These are phyloP conservation scores for Melozone crissalis DNA, from an alignment of 2,113 vertebrate species.

Conservation along the genomic window DNA sequence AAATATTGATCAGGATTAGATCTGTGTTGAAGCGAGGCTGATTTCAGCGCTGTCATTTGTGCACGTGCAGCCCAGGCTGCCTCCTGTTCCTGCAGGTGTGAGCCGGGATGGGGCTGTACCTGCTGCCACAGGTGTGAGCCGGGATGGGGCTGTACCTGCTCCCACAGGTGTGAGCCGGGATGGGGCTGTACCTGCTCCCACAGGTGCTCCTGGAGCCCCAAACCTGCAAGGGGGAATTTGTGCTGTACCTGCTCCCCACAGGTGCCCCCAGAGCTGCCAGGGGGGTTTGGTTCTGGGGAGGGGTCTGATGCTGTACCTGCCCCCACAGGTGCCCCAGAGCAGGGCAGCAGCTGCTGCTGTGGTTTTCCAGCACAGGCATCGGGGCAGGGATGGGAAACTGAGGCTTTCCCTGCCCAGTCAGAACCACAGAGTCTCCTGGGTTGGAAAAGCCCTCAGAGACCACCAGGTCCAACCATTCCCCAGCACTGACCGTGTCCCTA, in stretches of 20 bases:
- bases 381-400: rapidly evolving
- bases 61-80: not conserved
- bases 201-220: too few relatives aligned
- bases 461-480: not conserved
- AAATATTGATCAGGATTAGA: slow-evolving; percentile 77
- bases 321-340: rapidly evolving
- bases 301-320: too few relatives aligned
- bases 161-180: not conserved
- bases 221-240: too few relatives aligned
- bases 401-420: not conserved
- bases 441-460: not conserved
- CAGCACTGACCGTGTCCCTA: not conserved
- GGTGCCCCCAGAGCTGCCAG: rapidly evolving
- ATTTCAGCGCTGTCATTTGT: slow-evolving; percentile 77
- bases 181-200: not conserved
- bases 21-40: slow-evolving; percentile 73
- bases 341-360: not conserved
- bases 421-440: not conserved
- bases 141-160: not conserved
- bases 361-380: rapidly evolving
- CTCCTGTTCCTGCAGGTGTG: not conserved
- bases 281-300: too few relatives aligned
- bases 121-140: not conserved
- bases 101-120: not conserved
- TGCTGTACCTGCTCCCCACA: too few relatives aligned